Evolutionary conservation across 2,797 vertebrate species (phyloP).

Genomic region (Sphaeramia orbicularis): DNA sequence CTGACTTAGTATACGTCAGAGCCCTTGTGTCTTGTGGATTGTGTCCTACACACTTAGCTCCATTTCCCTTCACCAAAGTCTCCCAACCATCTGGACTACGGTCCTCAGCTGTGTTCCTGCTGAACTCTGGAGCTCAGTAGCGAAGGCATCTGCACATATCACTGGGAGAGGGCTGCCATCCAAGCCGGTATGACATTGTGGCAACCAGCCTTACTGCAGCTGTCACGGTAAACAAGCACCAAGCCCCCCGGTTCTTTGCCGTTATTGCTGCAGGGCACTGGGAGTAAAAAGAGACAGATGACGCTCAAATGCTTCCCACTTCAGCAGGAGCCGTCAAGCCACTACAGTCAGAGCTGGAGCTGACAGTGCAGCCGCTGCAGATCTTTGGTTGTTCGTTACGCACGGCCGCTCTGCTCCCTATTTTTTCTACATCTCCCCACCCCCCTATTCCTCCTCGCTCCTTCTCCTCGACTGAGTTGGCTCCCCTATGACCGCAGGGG

Average conservation of each 20-base stretch:
- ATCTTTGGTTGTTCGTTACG: conserved; percentile 69
- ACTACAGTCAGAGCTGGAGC: conserved; percentile 58
- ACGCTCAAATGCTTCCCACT: conserved; percentile 68
- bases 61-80: conserved; percentile 40
- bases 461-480: conserved; percentile 62
- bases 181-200: conserved; percentile 53
- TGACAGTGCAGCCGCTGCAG: conserved; percentile 73
- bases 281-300: conserved; percentile 68
- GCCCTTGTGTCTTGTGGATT: conserved; percentile 31
- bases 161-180: conserved; percentile 55
- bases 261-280: conserved; percentile 56
- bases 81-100: conserved; percentile 57
- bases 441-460: conserved; percentile 24
- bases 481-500: conserved; percentile 74
- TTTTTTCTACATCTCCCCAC: conserved; percentile 24
- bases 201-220: conserved; percentile 73
- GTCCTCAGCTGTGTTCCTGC: conserved; percentile 68
- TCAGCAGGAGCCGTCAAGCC: conserved; percentile 65
- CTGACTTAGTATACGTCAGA: conserved; percentile 31
- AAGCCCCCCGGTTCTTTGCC: conserved; percentile 40
- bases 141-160: conserved; percentile 62
- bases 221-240: conserved; percentile 74
- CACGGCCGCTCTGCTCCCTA: conserved; percentile 58
- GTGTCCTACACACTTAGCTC: conserved; percentile 38
- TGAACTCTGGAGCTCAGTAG: conserved; percentile 59